Conservation (phyloP, 2,888 invertebrate species). For the Eilema griseolum region DNA sequence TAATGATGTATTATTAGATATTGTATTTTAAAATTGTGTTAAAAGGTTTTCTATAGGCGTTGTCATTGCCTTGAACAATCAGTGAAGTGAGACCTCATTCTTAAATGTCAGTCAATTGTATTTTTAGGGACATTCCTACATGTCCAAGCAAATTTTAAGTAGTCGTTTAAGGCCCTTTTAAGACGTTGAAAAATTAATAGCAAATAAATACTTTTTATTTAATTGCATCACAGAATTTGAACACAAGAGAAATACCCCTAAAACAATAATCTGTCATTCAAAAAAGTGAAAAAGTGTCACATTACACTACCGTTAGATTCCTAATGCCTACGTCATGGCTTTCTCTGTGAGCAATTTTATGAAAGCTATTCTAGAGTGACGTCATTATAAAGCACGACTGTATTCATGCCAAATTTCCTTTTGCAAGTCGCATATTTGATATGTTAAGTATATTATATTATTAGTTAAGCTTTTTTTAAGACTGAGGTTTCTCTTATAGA, state of each 20-base stretch:
- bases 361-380: neutral
- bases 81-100: conserved; percentile 44
- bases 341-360: neutral
- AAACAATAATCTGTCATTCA: neutral
- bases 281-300: too few species aligned
- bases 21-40: conserved; percentile 49
- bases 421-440: neutral
- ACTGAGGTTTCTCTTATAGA: conserved; percentile 44
- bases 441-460: neutral
- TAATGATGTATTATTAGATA: conserved; percentile 39
- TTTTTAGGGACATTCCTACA: neutral
- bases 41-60: conserved; percentile 25
- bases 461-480: conserved; percentile 38
- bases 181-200: neutral
- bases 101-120: conserved; percentile 48
- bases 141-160: neutral
- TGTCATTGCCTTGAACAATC: conserved; percentile 28
- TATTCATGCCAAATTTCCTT: neutral
- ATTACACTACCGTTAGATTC: neutral
- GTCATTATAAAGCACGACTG: neutral
- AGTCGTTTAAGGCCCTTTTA: conserved; percentile 1
- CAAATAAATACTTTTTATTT: neutral
- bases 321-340: neutral
- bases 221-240: neutral
- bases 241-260: neutral